Base-by-base conservation (phyloP, 2,797 vertebrate species). In the Enteromius radiatus region DNA sequence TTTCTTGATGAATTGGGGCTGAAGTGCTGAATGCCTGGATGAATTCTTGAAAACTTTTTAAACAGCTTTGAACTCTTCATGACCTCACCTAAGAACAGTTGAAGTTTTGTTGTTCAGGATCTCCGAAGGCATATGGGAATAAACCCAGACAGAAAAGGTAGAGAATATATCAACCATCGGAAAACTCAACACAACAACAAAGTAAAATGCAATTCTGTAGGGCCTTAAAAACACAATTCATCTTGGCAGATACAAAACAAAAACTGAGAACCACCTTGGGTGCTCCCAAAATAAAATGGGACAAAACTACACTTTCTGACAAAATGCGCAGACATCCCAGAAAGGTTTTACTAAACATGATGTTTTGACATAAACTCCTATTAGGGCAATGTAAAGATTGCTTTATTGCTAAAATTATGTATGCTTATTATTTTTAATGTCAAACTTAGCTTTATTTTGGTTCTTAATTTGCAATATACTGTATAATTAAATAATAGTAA, bases 1-100 rank as follows among this genome's bases (percentile, higher is more conserved):
- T 47, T 63, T 76, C 38, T 52, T 61, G 81, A 77, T 70, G n/a
- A 83, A 63, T 70, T 63, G 74, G 21, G 67, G 41, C 54, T 77
- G 74, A 83, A 59, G 28, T 70, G 21, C 61, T 77, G 75, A 70
- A 70, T 75, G 54, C 36, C 15, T 70, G 73, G 52, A 61, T 77
- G 52, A 63, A 49, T 56, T 68, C 52, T 77, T 83, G 71, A 76
- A 23, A 75, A 82, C 59, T 67, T 10, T 64, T 68, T 56, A 67
- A 76, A 59, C 26, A 45, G 49, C 49, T 49, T 63, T 77, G 74
- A 77, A 83, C 81, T 83, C n/a, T 41, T 21, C 2, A 23, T 77
- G 65, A 83, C 64, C 65, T 61, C 21, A 28, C 47, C 73, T 69
- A 43, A 59, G 14, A 82, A 47, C 21, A 69, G 21, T 28, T 73